Evolutionary conservation across 2,797 vertebrate genomes (phyloP).

Genomic region (Knipowitschia caucasica): DNA sequence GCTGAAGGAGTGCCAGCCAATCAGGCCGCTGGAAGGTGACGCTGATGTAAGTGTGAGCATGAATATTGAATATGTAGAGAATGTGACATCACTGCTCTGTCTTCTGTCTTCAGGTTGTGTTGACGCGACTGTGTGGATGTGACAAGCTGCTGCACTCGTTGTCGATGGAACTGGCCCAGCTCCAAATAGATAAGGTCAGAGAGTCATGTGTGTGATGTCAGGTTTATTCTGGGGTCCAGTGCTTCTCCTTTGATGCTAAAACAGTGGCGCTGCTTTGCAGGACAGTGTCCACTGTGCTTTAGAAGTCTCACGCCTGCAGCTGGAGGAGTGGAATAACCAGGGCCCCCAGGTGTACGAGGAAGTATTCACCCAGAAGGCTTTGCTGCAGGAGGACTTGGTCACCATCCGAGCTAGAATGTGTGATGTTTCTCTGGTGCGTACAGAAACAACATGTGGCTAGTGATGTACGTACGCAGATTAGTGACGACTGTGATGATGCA

Average conservation of each 20-base stretch:
- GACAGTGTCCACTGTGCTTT: slow-evolving; percentile 83
- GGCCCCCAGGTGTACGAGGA: slow-evolving; percentile 67
- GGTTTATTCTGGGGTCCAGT: not conserved
- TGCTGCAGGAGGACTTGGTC: slow-evolving; percentile 88
- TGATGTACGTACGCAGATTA: not conserved
- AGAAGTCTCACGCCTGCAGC: slow-evolving; percentile 80
- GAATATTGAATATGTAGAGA: not conserved
- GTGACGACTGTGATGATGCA: slow-evolving; percentile 33
- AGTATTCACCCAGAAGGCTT: slow-evolving; percentile 77
- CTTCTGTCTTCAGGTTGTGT: slow-evolving; percentile 74
- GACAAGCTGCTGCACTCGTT: slow-evolving; percentile 84
- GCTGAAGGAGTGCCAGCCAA: slow-evolving; percentile 53
- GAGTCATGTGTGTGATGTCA: not conserved
- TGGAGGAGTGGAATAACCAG: slow-evolving; percentile 75
- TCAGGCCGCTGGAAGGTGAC: slow-evolving; percentile 70
- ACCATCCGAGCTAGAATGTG: slow-evolving; percentile 85
- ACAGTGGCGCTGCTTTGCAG: slow-evolving; percentile 49
- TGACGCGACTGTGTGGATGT: slow-evolving; percentile 88
- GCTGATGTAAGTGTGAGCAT: slow-evolving; percentile 75
- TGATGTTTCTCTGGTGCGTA: slow-evolving; percentile 80
- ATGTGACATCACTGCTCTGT: slow-evolving; percentile 10
- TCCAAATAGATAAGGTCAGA: slow-evolving; percentile 84
- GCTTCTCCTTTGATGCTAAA: not conserved
- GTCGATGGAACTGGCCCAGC: slow-evolving; percentile 78
- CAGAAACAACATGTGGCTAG: too few species aligned